Conservation (phyloP, 2,888 invertebrate species). For the Oscheius myriophilus region DNA sequence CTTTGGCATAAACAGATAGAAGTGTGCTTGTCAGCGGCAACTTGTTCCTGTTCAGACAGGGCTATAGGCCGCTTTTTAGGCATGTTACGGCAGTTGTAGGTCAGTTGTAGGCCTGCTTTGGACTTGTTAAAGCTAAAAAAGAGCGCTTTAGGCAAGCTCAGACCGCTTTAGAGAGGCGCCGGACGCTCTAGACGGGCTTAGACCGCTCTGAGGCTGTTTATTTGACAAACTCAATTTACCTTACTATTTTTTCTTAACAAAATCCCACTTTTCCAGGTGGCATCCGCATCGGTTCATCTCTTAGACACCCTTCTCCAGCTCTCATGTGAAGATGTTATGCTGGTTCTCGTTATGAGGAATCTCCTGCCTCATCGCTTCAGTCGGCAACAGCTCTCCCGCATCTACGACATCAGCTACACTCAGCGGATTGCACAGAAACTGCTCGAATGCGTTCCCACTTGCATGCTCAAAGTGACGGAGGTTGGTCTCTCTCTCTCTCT, state of each 20-base stretch:
- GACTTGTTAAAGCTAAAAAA: too few species aligned
- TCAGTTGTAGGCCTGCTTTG: too few species aligned
- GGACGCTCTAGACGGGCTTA: too few species aligned
- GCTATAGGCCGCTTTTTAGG: too few species aligned
- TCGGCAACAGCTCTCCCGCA: conserved; percentile 35
- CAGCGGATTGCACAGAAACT: conserved; percentile 38
- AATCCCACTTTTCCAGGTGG: conserved; percentile 72
- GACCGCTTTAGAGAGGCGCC: too few species aligned
- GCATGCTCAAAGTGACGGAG: conserved; percentile 43
- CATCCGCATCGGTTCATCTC: conserved; percentile 87
- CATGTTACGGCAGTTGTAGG: too few species aligned
- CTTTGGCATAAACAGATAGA: too few species aligned
- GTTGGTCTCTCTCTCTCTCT: conserved; percentile 23
- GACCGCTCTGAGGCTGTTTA: too few species aligned
- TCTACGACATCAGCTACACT: conserved; percentile 12
- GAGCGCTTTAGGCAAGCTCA: too few species aligned
- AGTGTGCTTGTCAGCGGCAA: too few species aligned
- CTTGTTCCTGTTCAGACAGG: too few species aligned
- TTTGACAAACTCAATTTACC: too few species aligned
- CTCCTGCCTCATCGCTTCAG: conserved; percentile 41
- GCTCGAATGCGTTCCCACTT: conserved; percentile 49
- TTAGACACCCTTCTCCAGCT: conserved; percentile 89
- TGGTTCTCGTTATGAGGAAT: conserved; percentile 43
- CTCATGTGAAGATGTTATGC: conserved; percentile 94
- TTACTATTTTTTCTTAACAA: neutral